Percentiles rank a stretch among this genome's conserved stretches.
These are phyloP conservation scores for Drosophila recens DNA, from an alignment of 2,888 invertebrate genomes.

Conservation along the genomic window DNA sequence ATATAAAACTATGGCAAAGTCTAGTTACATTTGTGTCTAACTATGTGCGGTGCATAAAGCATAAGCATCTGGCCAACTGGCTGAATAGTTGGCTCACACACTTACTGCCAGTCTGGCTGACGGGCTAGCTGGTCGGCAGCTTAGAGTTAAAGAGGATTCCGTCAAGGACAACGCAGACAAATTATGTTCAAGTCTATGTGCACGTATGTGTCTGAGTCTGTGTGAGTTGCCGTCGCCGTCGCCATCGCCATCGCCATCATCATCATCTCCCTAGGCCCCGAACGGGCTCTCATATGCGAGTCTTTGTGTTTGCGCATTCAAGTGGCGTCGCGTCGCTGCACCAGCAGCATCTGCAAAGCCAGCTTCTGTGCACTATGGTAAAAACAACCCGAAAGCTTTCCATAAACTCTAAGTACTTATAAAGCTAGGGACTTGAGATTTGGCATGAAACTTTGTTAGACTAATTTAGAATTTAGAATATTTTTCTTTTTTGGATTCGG, in stretches of 20 bases:
- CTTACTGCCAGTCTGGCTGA: conserved; percentile 21
- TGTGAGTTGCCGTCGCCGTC: background rate
- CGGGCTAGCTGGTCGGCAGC: conserved; percentile 26
- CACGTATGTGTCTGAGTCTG: conserved; percentile 21
- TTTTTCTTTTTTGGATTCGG: no score
- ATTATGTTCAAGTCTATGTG: conserved; percentile 60
- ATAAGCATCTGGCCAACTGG: conserved; percentile 47
- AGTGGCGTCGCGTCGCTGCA: conserved; percentile 59
- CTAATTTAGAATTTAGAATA: no score
- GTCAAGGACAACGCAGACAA: conserved; percentile 66
- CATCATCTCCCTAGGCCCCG: conserved; percentile 4
- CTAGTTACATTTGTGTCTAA: conserved; percentile 13
- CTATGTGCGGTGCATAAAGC: conserved; percentile 27
- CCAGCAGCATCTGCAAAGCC: background rate
- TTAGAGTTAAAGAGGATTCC: conserved; percentile 54
- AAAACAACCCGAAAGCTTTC: no score
- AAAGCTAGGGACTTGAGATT: no score
- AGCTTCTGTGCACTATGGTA: conserved; percentile 21
- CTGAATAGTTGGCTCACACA: conserved; percentile 20
- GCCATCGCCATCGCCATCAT: no score
- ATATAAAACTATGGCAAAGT: conserved; percentile 9
- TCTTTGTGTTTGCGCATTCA: conserved; percentile 79
- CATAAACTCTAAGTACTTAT: no score
- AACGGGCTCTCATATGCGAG: conserved; percentile 61
- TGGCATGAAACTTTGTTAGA: no score